These are phyloP conservation scores for Siniperca obscura DNA, from an alignment of 2,797 vertebrate species.

Conservation along the genomic window DNA sequence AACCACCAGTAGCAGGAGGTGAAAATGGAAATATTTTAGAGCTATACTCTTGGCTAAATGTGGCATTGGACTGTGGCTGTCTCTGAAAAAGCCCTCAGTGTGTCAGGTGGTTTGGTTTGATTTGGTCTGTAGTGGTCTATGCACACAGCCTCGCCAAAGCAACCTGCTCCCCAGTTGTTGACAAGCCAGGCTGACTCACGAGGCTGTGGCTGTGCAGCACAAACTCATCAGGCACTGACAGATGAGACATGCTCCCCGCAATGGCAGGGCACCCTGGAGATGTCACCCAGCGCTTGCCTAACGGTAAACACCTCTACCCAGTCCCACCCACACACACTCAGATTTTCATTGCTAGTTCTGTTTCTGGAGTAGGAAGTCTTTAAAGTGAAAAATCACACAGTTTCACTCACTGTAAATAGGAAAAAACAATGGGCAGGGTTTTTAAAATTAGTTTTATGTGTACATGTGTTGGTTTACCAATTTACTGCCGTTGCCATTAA, in stretches of 20 bases:
- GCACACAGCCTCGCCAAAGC: constrained; percentile 39
- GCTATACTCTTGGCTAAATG: constrained; percentile 9
- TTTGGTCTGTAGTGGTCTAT: constrained; percentile 51
- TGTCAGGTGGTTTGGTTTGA: constrained; percentile 63
- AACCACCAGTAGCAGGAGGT: neutral
- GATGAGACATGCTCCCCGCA: constrained; percentile 70
- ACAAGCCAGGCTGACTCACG: constrained; percentile 58
- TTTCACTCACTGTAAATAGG: constrained; percentile 19
- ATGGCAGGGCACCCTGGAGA: constrained; percentile 68
- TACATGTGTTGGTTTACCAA: constrained; percentile 14
- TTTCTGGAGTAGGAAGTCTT: constrained; percentile 36
- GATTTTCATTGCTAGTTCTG: constrained; percentile 38
- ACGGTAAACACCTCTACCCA: constrained; percentile 74
- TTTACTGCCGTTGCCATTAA: constrained; percentile 15
- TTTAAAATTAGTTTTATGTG: constrained; percentile 34
- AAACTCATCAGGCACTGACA: constrained; percentile 71
- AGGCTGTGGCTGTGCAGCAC: constrained; percentile 54
- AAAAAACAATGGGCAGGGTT: neutral
- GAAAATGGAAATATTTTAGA: constrained; percentile 3
- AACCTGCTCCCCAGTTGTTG: constrained; percentile 42
- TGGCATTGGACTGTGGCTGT: constrained; percentile 5
- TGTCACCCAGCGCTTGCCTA: constrained; percentile 68
- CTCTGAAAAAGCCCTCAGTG: constrained; percentile 29
- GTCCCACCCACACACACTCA: constrained; percentile 56
- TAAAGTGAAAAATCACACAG: constrained; percentile 38